Evolutionary conservation across 2,888 invertebrate genomes (phyloP).

Genomic region (Cryptus armator): DNA sequence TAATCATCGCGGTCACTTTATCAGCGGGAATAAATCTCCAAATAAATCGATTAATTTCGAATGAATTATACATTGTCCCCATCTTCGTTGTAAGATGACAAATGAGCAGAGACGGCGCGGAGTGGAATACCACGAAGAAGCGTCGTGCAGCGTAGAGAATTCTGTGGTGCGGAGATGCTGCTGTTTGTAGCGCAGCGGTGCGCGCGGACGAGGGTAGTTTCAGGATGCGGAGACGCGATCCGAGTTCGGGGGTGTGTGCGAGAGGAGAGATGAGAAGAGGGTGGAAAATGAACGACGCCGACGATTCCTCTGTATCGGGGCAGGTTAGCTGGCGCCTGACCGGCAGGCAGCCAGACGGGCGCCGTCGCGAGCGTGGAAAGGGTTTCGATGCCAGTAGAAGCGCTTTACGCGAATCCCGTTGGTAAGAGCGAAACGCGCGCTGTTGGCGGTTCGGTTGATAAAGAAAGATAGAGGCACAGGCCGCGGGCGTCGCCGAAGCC

Average conservation of each 20-base stretch:
- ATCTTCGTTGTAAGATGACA: conserved; percentile 28
- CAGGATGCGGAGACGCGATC: conserved; percentile 45
- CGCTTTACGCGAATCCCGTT: conserved; percentile 58
- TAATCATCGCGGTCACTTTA: neutral
- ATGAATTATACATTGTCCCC: neutral
- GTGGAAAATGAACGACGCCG: conserved; percentile 76
- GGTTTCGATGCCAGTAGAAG: conserved; percentile 74
- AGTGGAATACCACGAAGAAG: conserved; percentile 47
- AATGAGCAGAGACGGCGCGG: conserved; percentile 29
- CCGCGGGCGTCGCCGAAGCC: conserved; percentile 44
- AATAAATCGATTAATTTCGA: conserved; percentile 5
- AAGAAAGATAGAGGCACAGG: conserved; percentile 55
- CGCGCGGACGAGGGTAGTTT: conserved; percentile 38
- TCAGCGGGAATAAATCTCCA: neutral
- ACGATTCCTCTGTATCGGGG: conserved; percentile 72
- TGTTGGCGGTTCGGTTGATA: conserved; percentile 62
- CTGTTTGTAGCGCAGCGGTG: conserved; percentile 19
- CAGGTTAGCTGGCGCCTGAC: conserved; percentile 83
- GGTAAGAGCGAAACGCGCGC: conserved; percentile 71
- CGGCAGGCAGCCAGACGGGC: conserved; percentile 85
- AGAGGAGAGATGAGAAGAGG: conserved; percentile 44
- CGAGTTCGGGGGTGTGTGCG: conserved; percentile 13
- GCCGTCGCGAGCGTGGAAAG: conserved; percentile 80
- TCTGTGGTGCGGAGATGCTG: conserved; percentile 53
- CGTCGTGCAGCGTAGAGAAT: conserved; percentile 32